phyloP scores from a whole-genome alignment of 2,888 invertebrate genomes.

The Thecocarcelia acutangulata region DNA sequence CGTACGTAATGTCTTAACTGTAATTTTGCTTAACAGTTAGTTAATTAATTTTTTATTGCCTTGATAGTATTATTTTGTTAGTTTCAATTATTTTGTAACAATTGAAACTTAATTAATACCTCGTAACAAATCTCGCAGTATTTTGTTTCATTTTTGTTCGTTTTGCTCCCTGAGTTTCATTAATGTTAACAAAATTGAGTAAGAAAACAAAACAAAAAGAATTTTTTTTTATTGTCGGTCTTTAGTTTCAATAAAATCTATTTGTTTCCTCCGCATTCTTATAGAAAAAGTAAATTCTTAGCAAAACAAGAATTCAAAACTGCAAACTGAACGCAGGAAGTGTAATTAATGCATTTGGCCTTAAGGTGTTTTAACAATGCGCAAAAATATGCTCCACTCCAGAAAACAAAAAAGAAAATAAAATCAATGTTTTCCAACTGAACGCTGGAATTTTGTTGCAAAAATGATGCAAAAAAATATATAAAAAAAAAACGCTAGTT shows the following conservation, averaged over 20 bases:
- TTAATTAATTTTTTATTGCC: slow-evolving; percentile 28
- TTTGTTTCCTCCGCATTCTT: neutral
- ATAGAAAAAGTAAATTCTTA: slow-evolving; percentile 38
- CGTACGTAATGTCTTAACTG: too few species aligned
- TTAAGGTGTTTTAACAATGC: slow-evolving; percentile 40
- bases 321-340: slow-evolving; percentile 35
- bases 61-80: slow-evolving; percentile 41
- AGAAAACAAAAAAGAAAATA: neutral
- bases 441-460: neutral
- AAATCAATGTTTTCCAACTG: neutral
- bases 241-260: slow-evolving; percentile 7
- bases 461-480: too few species aligned
- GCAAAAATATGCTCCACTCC: too few species aligned
- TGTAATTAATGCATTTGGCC: slow-evolving; percentile 63
- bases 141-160: slow-evolving; percentile 9
- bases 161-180: neutral
- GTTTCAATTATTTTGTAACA: slow-evolving; percentile 57
- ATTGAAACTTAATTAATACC: slow-evolving; percentile 63
- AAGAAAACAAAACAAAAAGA: slow-evolving; percentile 9
- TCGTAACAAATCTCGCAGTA: slow-evolving; percentile 44
- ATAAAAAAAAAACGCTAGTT: too few species aligned
- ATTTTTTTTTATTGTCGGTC: slow-evolving; percentile 7
- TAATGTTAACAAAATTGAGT: slow-evolving; percentile 1
- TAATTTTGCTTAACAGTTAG: slow-evolving; percentile 6
- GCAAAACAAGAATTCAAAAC: slow-evolving; percentile 55